Evolutionary conservation across 2,797 vertebrate genomes (phyloP).

Genomic region (Leucoraja ocellata): DNA sequence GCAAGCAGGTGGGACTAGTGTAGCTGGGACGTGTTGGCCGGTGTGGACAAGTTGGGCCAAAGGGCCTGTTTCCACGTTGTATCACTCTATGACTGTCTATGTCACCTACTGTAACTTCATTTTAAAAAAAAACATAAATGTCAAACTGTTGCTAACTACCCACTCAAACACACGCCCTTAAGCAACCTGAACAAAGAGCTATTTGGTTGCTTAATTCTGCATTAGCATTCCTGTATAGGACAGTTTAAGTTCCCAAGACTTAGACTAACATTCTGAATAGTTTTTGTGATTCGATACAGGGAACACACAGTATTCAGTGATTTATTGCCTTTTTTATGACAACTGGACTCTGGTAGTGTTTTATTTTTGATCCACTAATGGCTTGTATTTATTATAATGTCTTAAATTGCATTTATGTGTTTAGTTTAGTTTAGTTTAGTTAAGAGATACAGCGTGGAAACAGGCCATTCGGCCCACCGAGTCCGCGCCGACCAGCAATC

Average conservation of each 20-base stretch:
- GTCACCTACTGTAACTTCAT: background rate
- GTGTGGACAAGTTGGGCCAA: no score
- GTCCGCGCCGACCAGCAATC: no score
- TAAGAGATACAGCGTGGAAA: no score
- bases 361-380: background rate
- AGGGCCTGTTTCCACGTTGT: no score
- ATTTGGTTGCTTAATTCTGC: constrained; percentile 45
- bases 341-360: background rate
- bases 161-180: constrained; percentile 40
- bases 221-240: constrained; percentile 39
- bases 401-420: background rate
- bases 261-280: constrained; percentile 43
- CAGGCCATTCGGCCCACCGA: no score
- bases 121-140: constrained; percentile 31
- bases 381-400: background rate
- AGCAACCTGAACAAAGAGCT: constrained; percentile 43
- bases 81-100: no score
- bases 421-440: background rate
- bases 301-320: background rate
- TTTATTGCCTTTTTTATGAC: background rate
- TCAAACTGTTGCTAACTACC: constrained; percentile 14
- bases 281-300: background rate
- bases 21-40: no score
- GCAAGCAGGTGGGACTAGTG: no score
- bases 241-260: constrained; percentile 52